A percentile compares a stretch with the other conserved stretches of the same genome.
These are phyloP conservation scores for Cairina moschata DNA, from an alignment of 2,113 vertebrate genomes.

Conservation along the genomic window DNA sequence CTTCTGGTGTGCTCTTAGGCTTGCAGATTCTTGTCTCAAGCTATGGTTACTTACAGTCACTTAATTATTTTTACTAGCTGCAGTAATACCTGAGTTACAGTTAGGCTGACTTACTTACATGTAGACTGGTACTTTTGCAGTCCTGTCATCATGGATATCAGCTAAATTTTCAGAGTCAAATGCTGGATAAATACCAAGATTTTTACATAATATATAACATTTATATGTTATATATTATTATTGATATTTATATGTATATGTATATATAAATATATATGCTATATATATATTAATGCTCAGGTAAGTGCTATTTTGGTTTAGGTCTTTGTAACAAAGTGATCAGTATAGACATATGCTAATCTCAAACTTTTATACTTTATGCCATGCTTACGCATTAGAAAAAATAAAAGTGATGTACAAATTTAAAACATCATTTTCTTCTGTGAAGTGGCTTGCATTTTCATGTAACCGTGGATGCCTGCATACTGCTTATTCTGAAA, in stretches of 20 bases:
- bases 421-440: background rate
- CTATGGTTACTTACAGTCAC: background rate
- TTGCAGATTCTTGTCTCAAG: background rate
- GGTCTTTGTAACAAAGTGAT: background rate
- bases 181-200: fast-evolving
- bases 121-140: background rate
- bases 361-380: background rate
- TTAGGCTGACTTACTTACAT: background rate
- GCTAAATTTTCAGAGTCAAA: background rate
- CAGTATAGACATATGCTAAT: background rate
- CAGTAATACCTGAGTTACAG: background rate
- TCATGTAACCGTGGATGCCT: background rate
- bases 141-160: background rate
- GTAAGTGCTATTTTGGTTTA: background rate
- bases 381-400: background rate
- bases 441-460: background rate
- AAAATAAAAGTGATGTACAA: background rate
- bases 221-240: too few species aligned
- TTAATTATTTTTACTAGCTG: background rate
- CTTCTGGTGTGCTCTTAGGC: background rate
- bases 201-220: background rate
- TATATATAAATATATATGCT: background rate
- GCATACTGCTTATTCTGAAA: background rate
- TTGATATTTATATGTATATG: too few species aligned
- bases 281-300: background rate